A percentile compares a stretch with the other conserved stretches of the same genome.
Evolutionary conservation across 2,888 invertebrate species (phyloP).

Genomic region (Rhagophthalmus giganteus): DNA sequence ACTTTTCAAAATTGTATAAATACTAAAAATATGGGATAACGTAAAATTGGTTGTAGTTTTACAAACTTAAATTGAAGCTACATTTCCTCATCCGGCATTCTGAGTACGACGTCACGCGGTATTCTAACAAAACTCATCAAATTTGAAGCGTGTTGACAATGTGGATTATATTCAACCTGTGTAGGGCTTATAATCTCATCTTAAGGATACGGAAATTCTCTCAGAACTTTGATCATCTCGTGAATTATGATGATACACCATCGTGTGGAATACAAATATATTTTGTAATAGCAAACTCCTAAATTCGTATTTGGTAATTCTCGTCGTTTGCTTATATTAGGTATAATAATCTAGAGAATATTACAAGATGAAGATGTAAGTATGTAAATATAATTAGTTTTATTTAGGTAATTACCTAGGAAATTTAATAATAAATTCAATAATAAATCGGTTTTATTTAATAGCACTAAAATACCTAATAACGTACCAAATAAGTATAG

Average conservation of each 20-base stretch:
- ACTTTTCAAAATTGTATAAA: no score
- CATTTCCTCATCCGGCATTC: constrained; percentile 49
- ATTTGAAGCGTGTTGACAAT: constrained; percentile 56
- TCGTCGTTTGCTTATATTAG: constrained; percentile 27
- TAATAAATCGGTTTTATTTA: no score
- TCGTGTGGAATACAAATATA: constrained; percentile 47
- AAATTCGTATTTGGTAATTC: constrained; percentile 26
- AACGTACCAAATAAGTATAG: no score
- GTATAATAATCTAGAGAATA: constrained; percentile 11
- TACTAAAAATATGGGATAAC: constrained; percentile 1
- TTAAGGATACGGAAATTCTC: constrained; percentile 53
- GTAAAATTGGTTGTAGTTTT: constrained; percentile 26
- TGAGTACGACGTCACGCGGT: constrained; percentile 46
- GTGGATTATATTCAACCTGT: constrained; percentile 54
- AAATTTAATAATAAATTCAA: no score
- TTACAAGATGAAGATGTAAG: constrained; percentile 2
- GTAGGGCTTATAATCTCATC: constrained; percentile 54
- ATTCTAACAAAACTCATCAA: constrained; percentile 57
- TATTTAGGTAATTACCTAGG: not conserved
- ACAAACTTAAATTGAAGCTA: constrained; percentile 28
- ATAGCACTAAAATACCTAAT: no score
- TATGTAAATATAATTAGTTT: not conserved
- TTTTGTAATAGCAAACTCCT: constrained; percentile 22
- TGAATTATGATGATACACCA: constrained; percentile 52
- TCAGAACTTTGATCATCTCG: constrained; percentile 56